phyloP scores from a whole-genome alignment of 2,797 vertebrate species.

The Coluber constrictor region DNA sequence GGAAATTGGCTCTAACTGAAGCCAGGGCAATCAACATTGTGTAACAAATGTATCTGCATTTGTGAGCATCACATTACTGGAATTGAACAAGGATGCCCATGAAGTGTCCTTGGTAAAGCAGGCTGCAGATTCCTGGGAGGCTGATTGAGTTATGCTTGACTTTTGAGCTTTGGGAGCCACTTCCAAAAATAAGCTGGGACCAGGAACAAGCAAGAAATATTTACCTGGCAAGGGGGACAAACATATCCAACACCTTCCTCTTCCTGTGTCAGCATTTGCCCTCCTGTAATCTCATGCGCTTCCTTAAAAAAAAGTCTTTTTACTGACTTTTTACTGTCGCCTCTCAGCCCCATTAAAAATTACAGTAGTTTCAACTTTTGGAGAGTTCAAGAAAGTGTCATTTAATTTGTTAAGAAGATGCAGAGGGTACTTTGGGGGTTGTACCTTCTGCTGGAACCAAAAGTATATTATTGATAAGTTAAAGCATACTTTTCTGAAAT shows the following conservation, averaged over 20 bases:
- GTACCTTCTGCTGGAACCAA: background rate
- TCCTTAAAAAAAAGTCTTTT: background rate
- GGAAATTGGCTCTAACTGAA: background rate
- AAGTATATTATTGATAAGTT: background rate
- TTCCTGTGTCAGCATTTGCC: background rate
- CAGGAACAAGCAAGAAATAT: background rate
- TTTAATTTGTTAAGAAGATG: background rate
- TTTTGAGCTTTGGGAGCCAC: background rate
- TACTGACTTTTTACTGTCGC: background rate
- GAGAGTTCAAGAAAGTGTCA: background rate
- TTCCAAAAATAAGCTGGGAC: background rate
- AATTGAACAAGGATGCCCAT: background rate
- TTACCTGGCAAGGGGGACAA: background rate
- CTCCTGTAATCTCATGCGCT: background rate
- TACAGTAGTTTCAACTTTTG: background rate
- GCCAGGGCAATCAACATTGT: background rate
- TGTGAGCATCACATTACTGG: background rate
- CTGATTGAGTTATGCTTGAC: background rate
- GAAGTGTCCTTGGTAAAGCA: background rate
- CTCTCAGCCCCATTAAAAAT: background rate
- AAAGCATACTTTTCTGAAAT: background rate
- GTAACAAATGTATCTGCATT: background rate
- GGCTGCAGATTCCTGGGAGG: background rate
- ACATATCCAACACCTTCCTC: background rate
- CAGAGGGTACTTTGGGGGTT: background rate